Percentiles rank a stretch among this genome's conserved stretches.
Conservation (phyloP, 2,797 vertebrate species). For the Telmatherina bonti region DNA sequence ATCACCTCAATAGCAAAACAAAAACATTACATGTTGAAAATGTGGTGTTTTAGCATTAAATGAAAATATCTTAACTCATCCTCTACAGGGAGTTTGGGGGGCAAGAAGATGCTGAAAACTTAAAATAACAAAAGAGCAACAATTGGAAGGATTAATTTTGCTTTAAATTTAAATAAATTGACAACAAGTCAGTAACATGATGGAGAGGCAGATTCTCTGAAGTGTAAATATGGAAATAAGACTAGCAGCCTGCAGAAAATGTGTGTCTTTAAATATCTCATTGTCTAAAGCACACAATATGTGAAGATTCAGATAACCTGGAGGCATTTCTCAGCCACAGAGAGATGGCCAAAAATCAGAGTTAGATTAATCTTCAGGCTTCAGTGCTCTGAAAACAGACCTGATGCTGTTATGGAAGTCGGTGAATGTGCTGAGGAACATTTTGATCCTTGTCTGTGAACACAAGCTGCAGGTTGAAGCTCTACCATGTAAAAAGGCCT, state of each 20-base stretch:
- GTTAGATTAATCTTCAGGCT: neutral
- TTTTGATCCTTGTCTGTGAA: neutral
- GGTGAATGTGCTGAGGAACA: too few relatives aligned
- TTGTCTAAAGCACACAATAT: neutral
- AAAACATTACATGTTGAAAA: too few relatives aligned
- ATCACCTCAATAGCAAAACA: too few relatives aligned
- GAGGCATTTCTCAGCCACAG: neutral
- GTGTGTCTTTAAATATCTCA: neutral
- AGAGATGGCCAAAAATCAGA: neutral
- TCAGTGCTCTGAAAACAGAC: neutral
- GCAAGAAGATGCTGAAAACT: too few relatives aligned
- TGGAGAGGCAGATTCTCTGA: neutral
- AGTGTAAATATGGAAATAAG: neutral
- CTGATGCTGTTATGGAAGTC: neutral
- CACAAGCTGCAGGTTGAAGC: neutral
- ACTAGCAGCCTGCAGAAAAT: neutral
- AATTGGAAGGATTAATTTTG: too few relatives aligned
- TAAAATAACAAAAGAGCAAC: too few relatives aligned
- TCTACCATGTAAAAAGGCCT: neutral
- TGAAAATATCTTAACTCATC: too few relatives aligned
- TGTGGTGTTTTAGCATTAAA: too few relatives aligned
- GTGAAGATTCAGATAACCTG: neutral
- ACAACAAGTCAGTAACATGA: neutral
- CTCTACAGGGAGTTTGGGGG: too few relatives aligned
- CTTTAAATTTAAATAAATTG: too few relatives aligned